phyloP scores from a whole-genome alignment of 1,140 invertebrate species.

The Triops cancriformis region DNA sequence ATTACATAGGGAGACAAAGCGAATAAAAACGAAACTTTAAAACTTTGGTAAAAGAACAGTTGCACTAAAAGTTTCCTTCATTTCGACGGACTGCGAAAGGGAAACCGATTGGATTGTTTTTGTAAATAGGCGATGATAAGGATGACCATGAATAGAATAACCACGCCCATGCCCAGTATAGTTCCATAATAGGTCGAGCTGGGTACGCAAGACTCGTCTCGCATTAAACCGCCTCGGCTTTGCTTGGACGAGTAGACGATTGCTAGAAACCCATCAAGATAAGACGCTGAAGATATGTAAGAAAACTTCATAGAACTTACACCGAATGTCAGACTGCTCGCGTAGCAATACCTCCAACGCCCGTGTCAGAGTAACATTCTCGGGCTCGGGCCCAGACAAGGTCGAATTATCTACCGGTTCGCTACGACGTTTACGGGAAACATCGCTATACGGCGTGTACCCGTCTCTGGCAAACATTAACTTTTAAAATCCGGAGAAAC shows the following conservation, averaged over 20 bases:
- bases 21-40: background rate
- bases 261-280: background rate
- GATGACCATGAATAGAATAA: slow-evolving; percentile 1
- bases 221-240: background rate
- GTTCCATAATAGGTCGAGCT: slow-evolving; percentile 16
- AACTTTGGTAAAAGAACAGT: background rate
- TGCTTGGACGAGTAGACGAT: background rate
- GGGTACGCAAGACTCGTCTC: background rate
- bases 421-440: slow-evolving; percentile 20
- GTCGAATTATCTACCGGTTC: slow-evolving; percentile 15
- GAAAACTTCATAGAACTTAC: background rate
- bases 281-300: background rate
- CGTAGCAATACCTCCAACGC: slow-evolving; percentile 28
- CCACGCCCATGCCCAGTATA: slow-evolving; percentile 13
- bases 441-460: slow-evolving; percentile 27
- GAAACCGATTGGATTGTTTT: background rate
- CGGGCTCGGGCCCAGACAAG: slow-evolving; percentile 21
- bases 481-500: background rate
- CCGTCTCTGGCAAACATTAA: slow-evolving; percentile 25
- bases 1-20: background rate
- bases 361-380: slow-evolving; percentile 26
- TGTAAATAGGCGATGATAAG: background rate
- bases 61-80: background rate
- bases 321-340: slow-evolving; percentile 23
- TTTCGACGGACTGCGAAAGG: background rate